Conservation (phyloP, 2,113 vertebrate species). For the Dasyprocta punctata region DNA sequence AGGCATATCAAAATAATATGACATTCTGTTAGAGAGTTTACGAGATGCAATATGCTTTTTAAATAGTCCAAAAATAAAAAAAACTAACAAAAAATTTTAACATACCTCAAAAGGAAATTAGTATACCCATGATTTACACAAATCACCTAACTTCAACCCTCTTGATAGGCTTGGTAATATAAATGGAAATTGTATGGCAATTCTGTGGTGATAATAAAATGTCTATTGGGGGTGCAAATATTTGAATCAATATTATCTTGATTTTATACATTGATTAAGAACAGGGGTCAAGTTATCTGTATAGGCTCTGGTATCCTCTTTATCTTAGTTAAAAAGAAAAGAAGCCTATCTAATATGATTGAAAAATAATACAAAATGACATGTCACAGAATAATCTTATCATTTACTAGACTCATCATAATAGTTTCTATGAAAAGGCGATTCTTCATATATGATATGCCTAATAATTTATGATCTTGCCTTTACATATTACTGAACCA, state of each 20-base stretch:
- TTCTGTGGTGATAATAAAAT: not conserved
- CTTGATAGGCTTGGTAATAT: not conserved
- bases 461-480: conserved; percentile 51
- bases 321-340: not conserved
- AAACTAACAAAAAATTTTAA: not conserved
- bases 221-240: not conserved
- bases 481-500: conserved; percentile 32
- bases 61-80: conserved; percentile 29
- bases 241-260: not conserved
- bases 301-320: not conserved
- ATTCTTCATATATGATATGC: not conserved
- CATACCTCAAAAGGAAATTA: conserved; percentile 34
- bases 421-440: conserved; percentile 21
- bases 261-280: not conserved
- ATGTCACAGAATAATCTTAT: not conserved
- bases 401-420: not conserved
- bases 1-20: not conserved
- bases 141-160: not conserved
- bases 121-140: not conserved
- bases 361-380: not conserved
- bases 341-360: conserved; percentile 25
- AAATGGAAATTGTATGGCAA: not conserved
- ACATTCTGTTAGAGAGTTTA: not conserved
- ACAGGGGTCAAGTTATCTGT: not conserved
- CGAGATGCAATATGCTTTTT: not conserved